Evolutionary conservation across 2,113 vertebrate genomes (phyloP), one percentile per base, ranked within the genome.

Genomic region (Empidonax alnorum): DNA sequence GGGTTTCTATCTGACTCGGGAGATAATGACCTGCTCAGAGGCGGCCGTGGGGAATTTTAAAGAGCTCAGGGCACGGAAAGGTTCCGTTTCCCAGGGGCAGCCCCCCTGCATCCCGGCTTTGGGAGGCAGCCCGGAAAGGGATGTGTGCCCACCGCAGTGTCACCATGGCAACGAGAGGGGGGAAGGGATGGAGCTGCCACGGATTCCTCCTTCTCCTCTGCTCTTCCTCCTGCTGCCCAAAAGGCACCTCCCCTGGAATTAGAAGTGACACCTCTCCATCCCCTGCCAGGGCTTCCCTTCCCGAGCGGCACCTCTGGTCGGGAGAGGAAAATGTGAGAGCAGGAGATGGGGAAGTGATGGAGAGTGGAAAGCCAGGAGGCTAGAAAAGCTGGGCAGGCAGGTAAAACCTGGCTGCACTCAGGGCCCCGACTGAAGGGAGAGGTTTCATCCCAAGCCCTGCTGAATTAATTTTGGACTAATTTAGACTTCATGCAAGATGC

Each of bases 11-110:
- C 89, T 90, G 94, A 73, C 90, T 50, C 1, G 6, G 86, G 89
- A 94, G 92, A 84, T 90, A 97, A 82, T 49, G 46, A 41, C 89
- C 71, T 74, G 92, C 91, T 90, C 49, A 14, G 46, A 80, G 71
- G 76, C 6, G 3, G 16, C 87, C 8, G 3, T 41, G 50, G 75
- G 78, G 84, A 94, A 90, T 94, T 15, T 33, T 89, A 83, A 93
- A 87, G 74, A 95, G 88, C 75, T 92, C 28, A 15, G 63, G 63
- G 75, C 78, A 33, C 7, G 58, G 53, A 74, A 62, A 18, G 37
- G 59, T 62, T 94, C 59, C 18, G 1, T 88, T 84, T 37, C 50
- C 50, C 27, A 30, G 56, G 37, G n/a, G 24, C 42, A 69, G 31
- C 37, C 28, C 8, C 35, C 52, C 47, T 28, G 66, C 75, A 20